A percentile compares a stretch with the other conserved stretches of the same genome.
These are phyloP conservation scores for Agelastica alni DNA, from an alignment of 2,888 invertebrate genomes.

Conservation along the genomic window DNA sequence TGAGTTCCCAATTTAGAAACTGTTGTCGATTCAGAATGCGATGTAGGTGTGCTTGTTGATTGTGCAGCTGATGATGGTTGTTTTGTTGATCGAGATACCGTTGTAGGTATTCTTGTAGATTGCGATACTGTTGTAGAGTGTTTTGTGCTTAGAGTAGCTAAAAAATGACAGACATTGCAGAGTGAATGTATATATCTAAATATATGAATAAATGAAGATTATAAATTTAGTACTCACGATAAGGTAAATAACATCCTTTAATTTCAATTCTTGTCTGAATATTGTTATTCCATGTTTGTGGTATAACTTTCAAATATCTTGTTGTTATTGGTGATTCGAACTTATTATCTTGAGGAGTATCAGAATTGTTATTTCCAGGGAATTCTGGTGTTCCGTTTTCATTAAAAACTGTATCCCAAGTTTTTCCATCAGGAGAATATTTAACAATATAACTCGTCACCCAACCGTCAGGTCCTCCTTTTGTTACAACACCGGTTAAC, in stretches of 20 bases:
- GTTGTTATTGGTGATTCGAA: constrained; percentile 77
- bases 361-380: constrained; percentile 72
- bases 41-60: too few relatives aligned
- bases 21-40: too few relatives aligned
- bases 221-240: constrained; percentile 61
- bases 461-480: constrained; percentile 73
- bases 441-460: constrained; percentile 73
- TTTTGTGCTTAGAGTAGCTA: too few relatives aligned
- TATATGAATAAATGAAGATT: too few relatives aligned
- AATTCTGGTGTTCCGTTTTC: constrained; percentile 65
- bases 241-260: constrained; percentile 77
- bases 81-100: too few relatives aligned
- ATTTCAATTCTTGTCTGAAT: constrained; percentile 78
- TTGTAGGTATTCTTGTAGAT: too few relatives aligned
- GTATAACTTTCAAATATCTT: constrained; percentile 69
- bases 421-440: constrained; percentile 72
- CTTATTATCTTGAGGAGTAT: constrained; percentile 64
- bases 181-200: too few relatives aligned
- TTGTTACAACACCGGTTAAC: constrained; percentile 77
- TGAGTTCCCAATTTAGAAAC: too few relatives aligned
- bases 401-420: constrained; percentile 70
- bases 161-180: too few relatives aligned
- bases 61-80: too few relatives aligned
- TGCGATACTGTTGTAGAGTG: too few relatives aligned
- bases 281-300: constrained; percentile 71